A percentile compares a stretch with the other conserved stretches of the same genome.
Evolutionary conservation across 2,888 invertebrate species (phyloP).

Genomic region (Lacanobia oleracea): DNA sequence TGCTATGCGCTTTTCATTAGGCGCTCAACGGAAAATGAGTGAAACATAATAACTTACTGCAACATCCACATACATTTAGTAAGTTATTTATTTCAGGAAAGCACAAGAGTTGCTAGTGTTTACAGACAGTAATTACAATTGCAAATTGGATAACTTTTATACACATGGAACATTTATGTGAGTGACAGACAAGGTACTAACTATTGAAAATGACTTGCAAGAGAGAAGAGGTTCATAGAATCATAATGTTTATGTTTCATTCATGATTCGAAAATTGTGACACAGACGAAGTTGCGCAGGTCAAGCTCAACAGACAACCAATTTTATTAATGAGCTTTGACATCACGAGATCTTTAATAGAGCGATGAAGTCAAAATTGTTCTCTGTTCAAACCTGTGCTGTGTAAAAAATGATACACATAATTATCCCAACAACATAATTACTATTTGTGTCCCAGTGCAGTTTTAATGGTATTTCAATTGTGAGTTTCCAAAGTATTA

Average conservation of each 20-base stretch:
- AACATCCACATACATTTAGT: too few relatives aligned
- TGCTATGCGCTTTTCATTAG: conserved; percentile 10
- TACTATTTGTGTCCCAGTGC: too few relatives aligned
- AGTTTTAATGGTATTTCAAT: too few relatives aligned
- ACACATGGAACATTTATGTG: not conserved
- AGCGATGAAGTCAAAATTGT: not conserved
- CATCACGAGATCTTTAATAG: too few relatives aligned
- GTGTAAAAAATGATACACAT: not conserved
- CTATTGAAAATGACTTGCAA: not conserved
- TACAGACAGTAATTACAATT: not conserved
- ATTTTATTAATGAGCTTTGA: not conserved
- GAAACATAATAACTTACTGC: too few relatives aligned
- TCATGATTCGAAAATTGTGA: too few relatives aligned
- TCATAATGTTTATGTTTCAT: too few relatives aligned
- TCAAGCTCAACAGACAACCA: not conserved
- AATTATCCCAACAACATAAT: too few relatives aligned
- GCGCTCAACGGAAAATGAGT: conserved; percentile 5
- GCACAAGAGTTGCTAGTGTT: not conserved
- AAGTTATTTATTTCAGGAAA: not conserved
- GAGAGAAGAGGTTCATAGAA: too few relatives aligned
- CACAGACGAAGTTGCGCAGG: too few relatives aligned
- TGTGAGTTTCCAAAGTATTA: not conserved
- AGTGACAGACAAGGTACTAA: not conserved
- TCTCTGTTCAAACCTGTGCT: not conserved
- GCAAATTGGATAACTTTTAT: not conserved